Base-by-base conservation (phyloP, 1,140 invertebrate genomes). In the Belonocnema kinseyi region DNA sequence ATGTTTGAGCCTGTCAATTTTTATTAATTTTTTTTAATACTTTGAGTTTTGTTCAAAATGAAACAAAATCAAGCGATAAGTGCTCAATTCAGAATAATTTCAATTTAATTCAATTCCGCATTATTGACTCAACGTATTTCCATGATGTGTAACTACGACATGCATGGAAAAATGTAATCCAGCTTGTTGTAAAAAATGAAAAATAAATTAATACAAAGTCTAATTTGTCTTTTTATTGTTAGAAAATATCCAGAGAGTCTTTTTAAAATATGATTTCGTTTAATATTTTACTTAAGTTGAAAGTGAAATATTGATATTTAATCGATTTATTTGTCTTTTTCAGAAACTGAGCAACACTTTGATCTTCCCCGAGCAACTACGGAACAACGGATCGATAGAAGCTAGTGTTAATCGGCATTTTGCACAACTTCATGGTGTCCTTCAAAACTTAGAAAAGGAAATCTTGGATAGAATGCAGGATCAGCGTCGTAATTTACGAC, bases 381-480 rank as follows among this genome's bases (percentile, higher is more conserved):
- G 80, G 10, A 77, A 81, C n/a, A 74, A 19, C 6, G 81, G 79
- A 8, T 56, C 13, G 0, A 52, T 84, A 0, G 88, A 90, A 71
- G 71, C 75, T 3, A 14, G 52, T 1, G 83, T 92, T 1, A 83
- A 76, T 4, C 76, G 86, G 52, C 90, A 91, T 73, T 91, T 91
- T 17, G 33, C 84, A 3, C 58, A 85, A 52, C 76, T 92, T 0
- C 91, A 92, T 61, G 90, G 91, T 2, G 14, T 88, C n/a, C 76
- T 92, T 10, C 90, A 92, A 75, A 87, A 85, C 70, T 1, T 84
- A 11, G 91, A 92, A 56, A 74, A 72, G 19, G 73, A 81, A 12
- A 72, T 91, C 16, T 80, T 88, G 3, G 79, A 86, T 0, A 26
- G 83, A 7, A 14, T 92, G 1, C 8, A 81, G 2, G 46, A 76